Evolutionary conservation across 2,888 invertebrate genomes (phyloP).

Genomic region (Galerucella pusilla): DNA sequence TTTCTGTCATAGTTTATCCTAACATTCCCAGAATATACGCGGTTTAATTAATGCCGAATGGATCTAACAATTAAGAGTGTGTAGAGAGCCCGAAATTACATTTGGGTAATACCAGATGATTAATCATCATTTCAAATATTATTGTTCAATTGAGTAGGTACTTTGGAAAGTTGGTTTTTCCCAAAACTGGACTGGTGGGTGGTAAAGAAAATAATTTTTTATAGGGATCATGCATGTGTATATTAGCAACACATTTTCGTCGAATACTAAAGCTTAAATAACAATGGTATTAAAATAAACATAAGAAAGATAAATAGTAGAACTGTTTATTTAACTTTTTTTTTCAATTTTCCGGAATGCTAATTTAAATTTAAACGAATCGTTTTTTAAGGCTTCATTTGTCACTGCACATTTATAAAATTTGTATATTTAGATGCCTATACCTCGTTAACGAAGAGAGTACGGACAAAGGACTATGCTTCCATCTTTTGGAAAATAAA

Average conservation of each 20-base stretch:
- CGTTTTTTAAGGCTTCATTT: too few relatives aligned
- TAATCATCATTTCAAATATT: neutral
- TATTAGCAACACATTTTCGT: neutral
- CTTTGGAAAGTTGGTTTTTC: neutral
- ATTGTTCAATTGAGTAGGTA: neutral
- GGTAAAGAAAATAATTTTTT: neutral
- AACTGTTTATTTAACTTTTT: neutral
- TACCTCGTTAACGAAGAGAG: too few relatives aligned
- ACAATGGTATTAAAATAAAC: slow-evolving; percentile 2
- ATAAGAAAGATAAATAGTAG: neutral
- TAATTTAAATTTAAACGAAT: too few relatives aligned
- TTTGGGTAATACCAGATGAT: neutral
- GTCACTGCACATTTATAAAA: too few relatives aligned
- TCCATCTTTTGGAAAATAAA: too few relatives aligned
- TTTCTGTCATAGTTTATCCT: neutral
- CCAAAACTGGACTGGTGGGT: neutral
- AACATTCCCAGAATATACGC: neutral
- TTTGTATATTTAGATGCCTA: too few relatives aligned
- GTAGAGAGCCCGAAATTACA: neutral
- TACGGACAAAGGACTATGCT: too few relatives aligned
- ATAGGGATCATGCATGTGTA: neutral
- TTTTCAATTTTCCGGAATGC: neutral
- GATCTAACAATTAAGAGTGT: neutral
- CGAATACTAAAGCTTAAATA: neutral
- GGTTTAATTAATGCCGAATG: neutral